Evolutionary conservation across 2,797 vertebrate species (phyloP).

Genomic region (Enteromius treurensis): DNA sequence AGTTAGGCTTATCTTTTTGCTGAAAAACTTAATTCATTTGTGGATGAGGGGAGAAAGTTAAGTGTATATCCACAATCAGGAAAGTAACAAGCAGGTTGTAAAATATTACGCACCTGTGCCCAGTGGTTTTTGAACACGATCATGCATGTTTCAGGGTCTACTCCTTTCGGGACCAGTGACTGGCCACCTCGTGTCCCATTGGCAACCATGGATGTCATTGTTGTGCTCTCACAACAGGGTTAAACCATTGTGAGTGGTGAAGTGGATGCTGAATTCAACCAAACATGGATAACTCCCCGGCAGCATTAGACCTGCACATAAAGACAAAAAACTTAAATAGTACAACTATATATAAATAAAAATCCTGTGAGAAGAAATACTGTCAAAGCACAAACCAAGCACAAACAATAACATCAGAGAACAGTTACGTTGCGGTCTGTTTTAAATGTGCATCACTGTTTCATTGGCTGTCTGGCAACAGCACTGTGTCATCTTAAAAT

Average conservation of each 20-base stretch:
- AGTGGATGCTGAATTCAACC: conserved; percentile 61
- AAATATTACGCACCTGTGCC: conserved; percentile 85
- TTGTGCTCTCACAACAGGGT: conserved; percentile 64
- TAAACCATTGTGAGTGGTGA: conserved; percentile 82
- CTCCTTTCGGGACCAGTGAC: conserved; percentile 85
- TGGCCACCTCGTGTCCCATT: conserved; percentile 80
- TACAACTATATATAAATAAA: not conserved
- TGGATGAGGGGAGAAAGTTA: not conserved
- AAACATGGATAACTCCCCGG: conserved; percentile 58
- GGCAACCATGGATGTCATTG: conserved; percentile 88
- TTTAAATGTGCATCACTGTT: conserved; percentile 1
- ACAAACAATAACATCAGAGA: conserved; percentile 1
- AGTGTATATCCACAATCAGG: not conserved
- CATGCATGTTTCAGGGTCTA: conserved; percentile 98
- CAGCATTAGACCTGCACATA: conserved; percentile 61
- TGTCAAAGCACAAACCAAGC: conserved; percentile 1
- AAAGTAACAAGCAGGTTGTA: not conserved
- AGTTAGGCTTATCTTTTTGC: not conserved
- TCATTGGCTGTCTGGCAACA: conserved; percentile 3
- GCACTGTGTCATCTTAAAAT: not conserved
- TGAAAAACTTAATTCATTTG: not conserved
- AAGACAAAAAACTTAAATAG: not conserved
- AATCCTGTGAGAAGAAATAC: not conserved
- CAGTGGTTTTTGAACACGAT: conserved; percentile 99
- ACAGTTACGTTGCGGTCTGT: not conserved